Conservation (phyloP, 2,797 vertebrate species). For the Falco concolor region DNA sequence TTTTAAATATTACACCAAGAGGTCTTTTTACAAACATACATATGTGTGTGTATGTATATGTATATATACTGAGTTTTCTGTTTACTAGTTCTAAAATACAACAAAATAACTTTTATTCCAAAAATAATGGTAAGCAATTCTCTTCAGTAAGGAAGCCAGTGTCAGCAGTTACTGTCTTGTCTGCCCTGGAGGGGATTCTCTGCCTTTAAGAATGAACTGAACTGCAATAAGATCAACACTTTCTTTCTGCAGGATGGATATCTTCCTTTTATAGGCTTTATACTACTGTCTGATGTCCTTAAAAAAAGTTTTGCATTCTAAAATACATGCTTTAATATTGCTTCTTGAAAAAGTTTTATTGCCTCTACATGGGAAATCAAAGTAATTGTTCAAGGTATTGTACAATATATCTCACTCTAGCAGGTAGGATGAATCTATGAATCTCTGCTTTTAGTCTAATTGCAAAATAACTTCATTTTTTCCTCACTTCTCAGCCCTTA, state of each 20-base stretch:
- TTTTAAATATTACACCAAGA: background rate
- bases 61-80: background rate
- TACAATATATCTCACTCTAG: background rate
- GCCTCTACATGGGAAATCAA: background rate
- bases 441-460: background rate
- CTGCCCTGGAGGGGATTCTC: background rate
- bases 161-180: background rate
- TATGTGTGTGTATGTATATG: background rate
- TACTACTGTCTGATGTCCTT: background rate
- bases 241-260: background rate
- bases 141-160: background rate
- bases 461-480: background rate
- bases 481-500: background rate
- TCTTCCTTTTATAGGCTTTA: background rate
- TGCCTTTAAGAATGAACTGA: constrained; percentile 1
- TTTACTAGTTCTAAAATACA: background rate
- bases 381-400: background rate
- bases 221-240: background rate
- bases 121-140: background rate
- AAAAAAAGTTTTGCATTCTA: background rate
- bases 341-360: background rate
- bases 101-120: background rate
- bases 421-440: background rate
- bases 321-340: background rate
- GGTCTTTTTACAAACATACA: background rate